Evolutionary conservation across 2,888 invertebrate genomes (phyloP), one percentile per base, ranked within the genome.

Genomic region (Eudemis profundana): DNA sequence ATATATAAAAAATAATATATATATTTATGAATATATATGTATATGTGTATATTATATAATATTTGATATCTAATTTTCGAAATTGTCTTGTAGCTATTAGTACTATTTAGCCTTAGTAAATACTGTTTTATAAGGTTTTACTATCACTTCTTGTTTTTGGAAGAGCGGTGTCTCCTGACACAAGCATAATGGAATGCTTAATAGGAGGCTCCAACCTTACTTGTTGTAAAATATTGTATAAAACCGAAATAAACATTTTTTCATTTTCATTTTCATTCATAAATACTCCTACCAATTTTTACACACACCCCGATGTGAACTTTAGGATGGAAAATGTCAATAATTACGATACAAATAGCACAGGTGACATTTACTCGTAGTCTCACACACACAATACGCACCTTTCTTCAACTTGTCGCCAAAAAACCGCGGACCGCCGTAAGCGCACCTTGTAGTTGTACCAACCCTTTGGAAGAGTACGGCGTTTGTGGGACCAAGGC

Each of bases 401-500:
- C 87, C 89, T 87, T 87, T 84, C 81, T 77, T 75, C 78, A 80
- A 84, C 81, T 84, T 83, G 81, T 82, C 76, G 75, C 79, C 78
- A 81, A 83, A 84, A 82, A 80, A 82, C 72, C 68, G 67, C 69
- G 67, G 60, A 65, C 42, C 27, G 17, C 17, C 63, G 27, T 50
- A 17, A 15, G 67, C 69, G 70, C 85, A 85, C 84, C 83, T 86
- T 86, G 80, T 74, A 68, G 83, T 86, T 86, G 80, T 74, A 68
- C 49, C 65, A 69, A 70, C 68, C 72, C 70, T 69, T 68, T 66
- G 56, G 54, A 66, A 68, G 53, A 65, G 61, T 57, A 42, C 56
- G 49, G 46, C 50, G 7, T 23, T 14, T n/a, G 50, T 40, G n/a
- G 38, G 59, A 1, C 40, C 60, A 72, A 72, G 51, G 15, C 15